These are phyloP conservation scores for Epinephelus moara DNA, from an alignment of 2,113 vertebrate genomes.

Conservation along the genomic window DNA sequence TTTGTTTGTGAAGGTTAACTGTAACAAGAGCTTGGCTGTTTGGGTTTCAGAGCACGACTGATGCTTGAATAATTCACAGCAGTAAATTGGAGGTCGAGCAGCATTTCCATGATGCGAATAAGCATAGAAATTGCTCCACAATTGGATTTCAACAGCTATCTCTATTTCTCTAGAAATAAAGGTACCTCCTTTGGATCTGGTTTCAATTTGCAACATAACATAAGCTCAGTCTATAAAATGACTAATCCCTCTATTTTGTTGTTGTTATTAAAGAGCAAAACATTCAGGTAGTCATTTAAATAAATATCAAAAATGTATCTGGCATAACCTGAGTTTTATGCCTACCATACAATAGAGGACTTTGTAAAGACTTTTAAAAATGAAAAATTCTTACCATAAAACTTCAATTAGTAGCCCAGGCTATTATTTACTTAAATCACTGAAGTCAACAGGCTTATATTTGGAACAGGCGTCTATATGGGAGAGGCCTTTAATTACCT, in stretches of 20 bases:
- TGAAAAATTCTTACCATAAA: too few species aligned
- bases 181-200: background rate
- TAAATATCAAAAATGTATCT: background rate
- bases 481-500: too few species aligned
- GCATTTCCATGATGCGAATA: constrained; percentile 23
- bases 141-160: background rate
- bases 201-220: background rate
- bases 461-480: too few species aligned
- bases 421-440: too few species aligned
- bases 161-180: background rate
- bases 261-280: background rate
- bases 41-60: constrained; percentile 14
- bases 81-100: background rate
- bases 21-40: constrained; percentile 36
- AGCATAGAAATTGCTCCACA: background rate
- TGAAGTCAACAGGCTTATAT: too few species aligned
- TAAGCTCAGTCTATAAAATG: background rate
- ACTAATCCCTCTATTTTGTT: background rate
- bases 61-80: constrained; percentile 51
- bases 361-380: too few species aligned
- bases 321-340: background rate
- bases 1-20: constrained; percentile 8
- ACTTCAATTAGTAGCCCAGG: too few species aligned
- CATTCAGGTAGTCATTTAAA: background rate
- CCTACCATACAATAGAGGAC: too few species aligned